Conservation (phyloP, 2,797 vertebrate species). For the Amblyraja radiata region DNA sequence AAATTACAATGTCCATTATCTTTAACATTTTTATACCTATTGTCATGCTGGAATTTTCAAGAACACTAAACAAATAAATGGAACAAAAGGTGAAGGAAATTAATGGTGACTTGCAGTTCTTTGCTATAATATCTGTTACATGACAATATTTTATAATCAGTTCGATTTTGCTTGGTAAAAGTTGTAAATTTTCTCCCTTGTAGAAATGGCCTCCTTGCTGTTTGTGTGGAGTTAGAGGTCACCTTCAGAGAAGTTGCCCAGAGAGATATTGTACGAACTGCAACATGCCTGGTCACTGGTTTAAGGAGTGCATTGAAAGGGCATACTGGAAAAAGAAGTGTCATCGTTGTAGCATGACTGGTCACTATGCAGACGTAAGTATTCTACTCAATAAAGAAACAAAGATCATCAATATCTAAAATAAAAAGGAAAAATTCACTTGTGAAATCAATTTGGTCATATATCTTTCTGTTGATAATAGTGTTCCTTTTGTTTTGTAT, state of each 20-base stretch:
- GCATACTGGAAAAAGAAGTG: slow-evolving; percentile 75
- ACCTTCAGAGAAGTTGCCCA: slow-evolving; percentile 65
- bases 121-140: neutral
- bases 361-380: slow-evolving; percentile 86
- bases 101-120: neutral
- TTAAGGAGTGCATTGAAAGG: slow-evolving; percentile 66
- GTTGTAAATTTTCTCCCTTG: slow-evolving; percentile 35
- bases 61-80: neutral
- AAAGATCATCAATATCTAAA: slow-evolving; percentile 27
- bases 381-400: slow-evolving; percentile 34
- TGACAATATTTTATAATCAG: neutral
- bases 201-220: slow-evolving; percentile 71
- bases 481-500: slow-evolving; percentile 20
- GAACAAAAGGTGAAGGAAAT: neutral
- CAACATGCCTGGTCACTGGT: slow-evolving; percentile 69
- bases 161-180: neutral
- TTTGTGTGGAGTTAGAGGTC: slow-evolving; percentile 71
- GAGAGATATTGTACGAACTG: slow-evolving; percentile 77
- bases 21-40: neutral
- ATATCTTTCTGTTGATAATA: slow-evolving; percentile 15
- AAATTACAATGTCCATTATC: neutral
- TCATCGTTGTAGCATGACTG: slow-evolving; percentile 76
- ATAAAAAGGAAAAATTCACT: neutral
- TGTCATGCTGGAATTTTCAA: slow-evolving; percentile 1
- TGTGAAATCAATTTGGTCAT: neutral